Conservation (phyloP, 2,113 vertebrate genomes). For the Nicator chloris region DNA sequence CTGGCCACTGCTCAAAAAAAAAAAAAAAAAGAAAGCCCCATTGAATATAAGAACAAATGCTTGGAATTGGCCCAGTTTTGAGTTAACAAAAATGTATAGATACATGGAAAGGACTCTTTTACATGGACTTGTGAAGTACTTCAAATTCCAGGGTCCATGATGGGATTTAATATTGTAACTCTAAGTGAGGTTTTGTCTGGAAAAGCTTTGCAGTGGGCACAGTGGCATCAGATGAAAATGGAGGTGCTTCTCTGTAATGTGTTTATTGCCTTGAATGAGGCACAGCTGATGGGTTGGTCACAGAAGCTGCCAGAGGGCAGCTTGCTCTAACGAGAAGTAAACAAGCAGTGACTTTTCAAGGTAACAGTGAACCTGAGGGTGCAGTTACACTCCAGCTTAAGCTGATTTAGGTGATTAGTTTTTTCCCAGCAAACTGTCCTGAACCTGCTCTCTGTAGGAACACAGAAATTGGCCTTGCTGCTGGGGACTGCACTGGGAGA, state of each 20-base stretch:
- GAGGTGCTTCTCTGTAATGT: constrained; percentile 43
- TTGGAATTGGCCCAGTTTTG: neutral
- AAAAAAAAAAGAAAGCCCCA: no score
- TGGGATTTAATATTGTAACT: neutral
- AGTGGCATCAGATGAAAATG: constrained; percentile 56
- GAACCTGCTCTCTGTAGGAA: neutral
- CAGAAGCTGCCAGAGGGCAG: constrained; percentile 68
- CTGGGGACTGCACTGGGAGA: neutral
- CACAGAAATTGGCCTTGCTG: neutral
- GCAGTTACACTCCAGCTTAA: constrained; percentile 46
- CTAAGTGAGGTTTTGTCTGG: constrained; percentile 43
- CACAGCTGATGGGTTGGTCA: constrained; percentile 71
- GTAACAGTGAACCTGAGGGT: constrained; percentile 61
- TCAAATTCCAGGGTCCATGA: neutral
- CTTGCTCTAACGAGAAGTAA: constrained; percentile 64
- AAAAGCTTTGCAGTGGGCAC: constrained; percentile 20
- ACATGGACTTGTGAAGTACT: neutral
- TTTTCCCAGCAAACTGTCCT: neutral
- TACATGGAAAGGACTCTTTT: neutral
- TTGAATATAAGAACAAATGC: neutral
- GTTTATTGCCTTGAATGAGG: constrained; percentile 63
- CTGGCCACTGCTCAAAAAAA: neutral
- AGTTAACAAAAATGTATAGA: neutral
- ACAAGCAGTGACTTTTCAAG: constrained; percentile 62
- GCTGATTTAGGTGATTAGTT: constrained; percentile 44